These are phyloP conservation scores for Cheilosia grossa DNA, from an alignment of 2,888 invertebrate species.

Conservation along the genomic window DNA sequence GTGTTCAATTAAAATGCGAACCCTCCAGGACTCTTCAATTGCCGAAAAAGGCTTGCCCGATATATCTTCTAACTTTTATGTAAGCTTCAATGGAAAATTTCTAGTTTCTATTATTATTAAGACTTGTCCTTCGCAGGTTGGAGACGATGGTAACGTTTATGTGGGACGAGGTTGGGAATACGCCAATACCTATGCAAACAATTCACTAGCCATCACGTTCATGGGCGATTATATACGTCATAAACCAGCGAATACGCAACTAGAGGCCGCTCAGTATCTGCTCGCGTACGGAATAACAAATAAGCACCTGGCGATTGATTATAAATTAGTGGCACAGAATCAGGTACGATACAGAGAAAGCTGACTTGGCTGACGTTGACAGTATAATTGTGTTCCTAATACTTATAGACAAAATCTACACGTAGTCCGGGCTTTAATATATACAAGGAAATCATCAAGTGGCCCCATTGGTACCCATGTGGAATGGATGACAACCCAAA, in stretches of 20 bases:
- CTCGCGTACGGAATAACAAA: slow-evolving; percentile 83
- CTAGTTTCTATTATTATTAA: too few species aligned
- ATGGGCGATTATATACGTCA: slow-evolving; percentile 84
- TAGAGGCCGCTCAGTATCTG: slow-evolving; percentile 83
- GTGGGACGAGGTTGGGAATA: slow-evolving; percentile 85
- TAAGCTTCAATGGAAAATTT: slow-evolving; percentile 76
- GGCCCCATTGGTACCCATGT: slow-evolving; percentile 84
- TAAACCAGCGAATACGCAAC: slow-evolving; percentile 82
- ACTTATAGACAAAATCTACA: slow-evolving; percentile 81
- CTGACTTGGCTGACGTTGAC: slow-evolving; percentile 28
- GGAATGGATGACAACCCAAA: slow-evolving; percentile 77
- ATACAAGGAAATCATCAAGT: slow-evolving; percentile 83
- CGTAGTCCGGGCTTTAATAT: slow-evolving; percentile 84
- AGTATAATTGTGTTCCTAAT: slow-evolving; percentile 15
- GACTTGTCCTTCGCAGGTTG: slow-evolving; percentile 80
- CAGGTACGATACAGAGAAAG: slow-evolving; percentile 80
- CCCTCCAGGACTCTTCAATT: slow-evolving; percentile 84
- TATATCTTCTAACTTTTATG: slow-evolving; percentile 83
- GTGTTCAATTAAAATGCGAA: slow-evolving; percentile 83
- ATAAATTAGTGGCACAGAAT: slow-evolving; percentile 84
- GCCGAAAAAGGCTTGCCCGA: slow-evolving; percentile 82
- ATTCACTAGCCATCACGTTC: slow-evolving; percentile 83
- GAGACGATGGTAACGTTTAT: slow-evolving; percentile 85
- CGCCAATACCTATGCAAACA: slow-evolving; percentile 84
- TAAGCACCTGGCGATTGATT: slow-evolving; percentile 82